Conservation (phyloP, 2,888 invertebrate genomes). For the Ctena decussata region DNA sequence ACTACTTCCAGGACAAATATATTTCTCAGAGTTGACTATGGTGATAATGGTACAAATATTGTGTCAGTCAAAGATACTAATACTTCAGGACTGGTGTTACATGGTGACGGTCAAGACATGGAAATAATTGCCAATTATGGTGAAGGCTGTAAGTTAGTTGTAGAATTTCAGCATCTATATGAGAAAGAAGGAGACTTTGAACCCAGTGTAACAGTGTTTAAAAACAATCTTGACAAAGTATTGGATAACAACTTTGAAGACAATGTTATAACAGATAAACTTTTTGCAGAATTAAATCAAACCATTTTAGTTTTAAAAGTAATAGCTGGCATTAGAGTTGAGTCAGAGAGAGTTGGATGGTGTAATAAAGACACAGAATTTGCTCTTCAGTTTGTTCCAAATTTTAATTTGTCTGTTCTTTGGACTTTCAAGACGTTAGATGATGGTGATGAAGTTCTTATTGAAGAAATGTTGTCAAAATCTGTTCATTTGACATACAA, state of each 20-base stretch:
- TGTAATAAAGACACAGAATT: slow-evolving; percentile 35
- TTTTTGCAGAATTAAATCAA: background rate
- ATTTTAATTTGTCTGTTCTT: slow-evolving; percentile 43
- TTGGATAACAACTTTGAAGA: background rate
- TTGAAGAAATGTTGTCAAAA: slow-evolving; percentile 37
- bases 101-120: slow-evolving; percentile 67
- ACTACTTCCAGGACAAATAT: slow-evolving; percentile 75
- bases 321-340: slow-evolving; percentile 25
- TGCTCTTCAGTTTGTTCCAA: slow-evolving; percentile 33
- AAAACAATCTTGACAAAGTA: background rate
- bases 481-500: slow-evolving; percentile 47
- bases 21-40: slow-evolving; percentile 73
- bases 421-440: slow-evolving; percentile 38
- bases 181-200: slow-evolving; percentile 66
- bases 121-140: slow-evolving; percentile 78
- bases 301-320: slow-evolving; percentile 43
- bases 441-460: slow-evolving; percentile 35
- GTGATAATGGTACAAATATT: slow-evolving; percentile 66
- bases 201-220: slow-evolving; percentile 62
- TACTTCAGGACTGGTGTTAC: slow-evolving; percentile 59
- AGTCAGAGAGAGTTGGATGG: slow-evolving; percentile 22
- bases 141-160: slow-evolving; percentile 72
- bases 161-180: slow-evolving; percentile 75
- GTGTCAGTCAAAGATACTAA: slow-evolving; percentile 72
- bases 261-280: background rate